Evolutionary conservation across 2,888 invertebrate genomes (phyloP), one percentile per base, ranked within the genome.

Genomic region (Synergus umbraculus): DNA sequence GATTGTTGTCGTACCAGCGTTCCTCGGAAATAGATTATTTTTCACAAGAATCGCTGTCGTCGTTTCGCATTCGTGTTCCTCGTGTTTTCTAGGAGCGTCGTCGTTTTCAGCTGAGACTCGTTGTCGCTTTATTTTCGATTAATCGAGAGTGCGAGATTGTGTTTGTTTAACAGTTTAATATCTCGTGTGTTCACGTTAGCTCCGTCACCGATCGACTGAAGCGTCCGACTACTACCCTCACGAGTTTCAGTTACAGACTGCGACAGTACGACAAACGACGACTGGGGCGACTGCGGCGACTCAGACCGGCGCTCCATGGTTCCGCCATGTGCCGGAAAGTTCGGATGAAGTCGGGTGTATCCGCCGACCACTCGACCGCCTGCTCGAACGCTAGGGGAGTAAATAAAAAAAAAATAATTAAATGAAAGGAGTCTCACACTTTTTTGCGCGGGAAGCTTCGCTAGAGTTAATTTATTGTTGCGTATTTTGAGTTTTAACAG

Each of bases 161-260:
- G n/a, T 41, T 69, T 49, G 8, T 69, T 67, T 49, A 69, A 58
- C 18, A 18, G 13, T 63, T 63, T 63, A 13, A 22, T 63, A 63
- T 63, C 3, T 66, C 43, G 44, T 66, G 44, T 66, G 44, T 43
- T 66, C 8, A 44, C 66, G 77, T 54, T 77, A 10, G 77, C 77
- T 78, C 46, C 60, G 58, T 69, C 58, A 67, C 86, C 85, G 85
- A 85, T 83, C 83, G 81, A 84, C 81, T 81, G 84, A 89, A 92
- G 92, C 92, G 92, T 82, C 79, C 66, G 78, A 77, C 73, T 76
- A 91, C 91, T 89, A 91, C 89, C 90, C 90, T 90, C 90, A 88
- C 87, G 37, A 37, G 37, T 37, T 37, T 37, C 37, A 37, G 37
- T 5, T 37, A 5, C 37, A 37, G 37, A 37, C 89, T 91, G 88